phyloP scores from a whole-genome alignment of 2,888 invertebrate species.

The Sicus ferrugineus region DNA sequence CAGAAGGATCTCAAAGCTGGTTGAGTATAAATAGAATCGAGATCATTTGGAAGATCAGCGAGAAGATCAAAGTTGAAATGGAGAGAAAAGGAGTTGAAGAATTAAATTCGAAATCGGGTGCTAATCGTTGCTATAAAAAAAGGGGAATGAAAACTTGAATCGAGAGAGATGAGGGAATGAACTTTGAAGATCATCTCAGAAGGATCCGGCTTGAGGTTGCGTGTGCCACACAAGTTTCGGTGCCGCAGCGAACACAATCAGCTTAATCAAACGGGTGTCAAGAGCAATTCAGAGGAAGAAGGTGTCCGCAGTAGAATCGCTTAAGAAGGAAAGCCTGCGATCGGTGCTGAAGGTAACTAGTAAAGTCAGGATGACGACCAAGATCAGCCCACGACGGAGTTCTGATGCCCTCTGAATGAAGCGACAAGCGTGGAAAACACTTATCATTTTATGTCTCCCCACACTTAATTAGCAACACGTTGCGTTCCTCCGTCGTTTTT shows the following conservation, averaged over 20 bases:
- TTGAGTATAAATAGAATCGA: constrained; percentile 8
- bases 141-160: background rate
- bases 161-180: background rate
- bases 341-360: too few species aligned
- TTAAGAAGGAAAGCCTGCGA: too few species aligned
- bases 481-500: background rate
- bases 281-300: background rate
- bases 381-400: too few species aligned
- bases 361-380: too few species aligned
- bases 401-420: background rate
- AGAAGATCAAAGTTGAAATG: constrained; percentile 1
- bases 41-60: background rate
- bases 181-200: too few species aligned
- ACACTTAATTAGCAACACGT: constrained; percentile 24
- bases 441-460: constrained; percentile 7
- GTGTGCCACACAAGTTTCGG: background rate
- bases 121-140: background rate
- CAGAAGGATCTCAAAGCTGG: background rate
- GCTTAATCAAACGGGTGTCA: background rate
- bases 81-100: background rate
- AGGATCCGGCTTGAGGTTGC: background rate
- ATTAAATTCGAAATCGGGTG: background rate
- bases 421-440: constrained; percentile 6
- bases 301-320: too few species aligned
- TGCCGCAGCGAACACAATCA: background rate